Base-by-base conservation (phyloP, 2,888 invertebrate genomes). In the Cryptophagus acutangulus region DNA sequence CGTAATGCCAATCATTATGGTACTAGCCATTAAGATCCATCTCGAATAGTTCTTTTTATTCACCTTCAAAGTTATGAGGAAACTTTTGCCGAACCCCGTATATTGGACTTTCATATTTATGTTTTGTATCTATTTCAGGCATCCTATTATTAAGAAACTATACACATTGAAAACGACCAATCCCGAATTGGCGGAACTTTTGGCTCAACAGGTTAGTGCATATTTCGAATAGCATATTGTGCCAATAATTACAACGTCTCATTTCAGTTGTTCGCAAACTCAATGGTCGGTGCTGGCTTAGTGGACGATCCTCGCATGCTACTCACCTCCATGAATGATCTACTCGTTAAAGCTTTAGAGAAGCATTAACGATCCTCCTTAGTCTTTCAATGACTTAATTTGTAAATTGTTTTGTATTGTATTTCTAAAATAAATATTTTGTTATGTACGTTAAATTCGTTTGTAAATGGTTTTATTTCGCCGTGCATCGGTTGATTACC, bases 221-320 rank as follows among this genome's bases (percentile, higher is more conserved):
- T 8, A 20, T 20, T 6, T 20, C 9, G 20, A 20, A 20, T n/a
- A n/a, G n/a, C n/a, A n/a, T n/a, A 14, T 16, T 17, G 29, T 5
- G 18, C 34, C 20, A 28, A 3, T n/a, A 17, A 39, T 8, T n/a
- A n/a, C n/a, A n/a, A n/a, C n/a, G n/a, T n/a, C n/a, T n/a, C n/a
- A 10, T 73, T 77, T 43, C 63, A 87, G 81, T 67, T 97, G 25
- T 96, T 94, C 66, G 82, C 84, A 41, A 94, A 95, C 67, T 89
- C 94, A 0, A 90, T 97, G 90, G 89, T 95, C 6, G 87, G 87
- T 2, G 96, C 96, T 25, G 96, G 96, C 6, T 75, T 97, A 17
- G 79, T 94, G 1, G 87, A 93, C 65, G 95, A 97, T 73, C 88
- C 96, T 0, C 77, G 93, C 48, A 79, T 82, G 44, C 76, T 95